phyloP scores from a whole-genome alignment of 2,888 invertebrate genomes.

The Scotopteryx bipunctaria region DNA sequence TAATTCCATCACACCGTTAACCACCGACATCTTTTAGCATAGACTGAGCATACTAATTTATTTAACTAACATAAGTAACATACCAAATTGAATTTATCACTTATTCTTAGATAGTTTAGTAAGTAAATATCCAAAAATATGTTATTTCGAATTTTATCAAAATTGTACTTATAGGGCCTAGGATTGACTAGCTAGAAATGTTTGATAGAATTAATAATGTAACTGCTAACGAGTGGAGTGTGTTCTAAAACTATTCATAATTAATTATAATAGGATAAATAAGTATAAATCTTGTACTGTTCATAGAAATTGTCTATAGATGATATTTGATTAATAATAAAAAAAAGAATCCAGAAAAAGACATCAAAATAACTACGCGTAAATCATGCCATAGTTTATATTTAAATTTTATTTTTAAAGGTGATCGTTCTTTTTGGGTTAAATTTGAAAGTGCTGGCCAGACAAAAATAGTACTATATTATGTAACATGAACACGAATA shows the following conservation, averaged over 20 bases:
- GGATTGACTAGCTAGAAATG: neutral
- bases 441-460: too few relatives aligned
- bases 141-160: constrained; percentile 21
- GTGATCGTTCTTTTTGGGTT: too few relatives aligned
- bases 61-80: constrained; percentile 60
- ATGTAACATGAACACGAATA: too few relatives aligned
- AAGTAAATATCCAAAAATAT: too few relatives aligned
- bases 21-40: constrained; percentile 70
- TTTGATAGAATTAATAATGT: constrained; percentile 8
- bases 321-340: neutral
- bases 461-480: too few relatives aligned
- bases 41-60: constrained; percentile 74
- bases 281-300: neutral
- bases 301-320: constrained; percentile 8
- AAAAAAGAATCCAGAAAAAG: too few relatives aligned
- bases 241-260: constrained; percentile 5
- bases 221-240: constrained; percentile 8
- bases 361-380: too few relatives aligned
- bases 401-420: too few relatives aligned
- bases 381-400: too few relatives aligned
- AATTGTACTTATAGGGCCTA: constrained; percentile 33
- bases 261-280: neutral
- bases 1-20: constrained; percentile 11
- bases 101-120: constrained; percentile 34
- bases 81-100: constrained; percentile 67